Percentiles rank a stretch among this genome's conserved stretches.
These are phyloP conservation scores for Potamilus streckersoni DNA, from an alignment of 1,140 invertebrate genomes.

Conservation along the genomic window DNA sequence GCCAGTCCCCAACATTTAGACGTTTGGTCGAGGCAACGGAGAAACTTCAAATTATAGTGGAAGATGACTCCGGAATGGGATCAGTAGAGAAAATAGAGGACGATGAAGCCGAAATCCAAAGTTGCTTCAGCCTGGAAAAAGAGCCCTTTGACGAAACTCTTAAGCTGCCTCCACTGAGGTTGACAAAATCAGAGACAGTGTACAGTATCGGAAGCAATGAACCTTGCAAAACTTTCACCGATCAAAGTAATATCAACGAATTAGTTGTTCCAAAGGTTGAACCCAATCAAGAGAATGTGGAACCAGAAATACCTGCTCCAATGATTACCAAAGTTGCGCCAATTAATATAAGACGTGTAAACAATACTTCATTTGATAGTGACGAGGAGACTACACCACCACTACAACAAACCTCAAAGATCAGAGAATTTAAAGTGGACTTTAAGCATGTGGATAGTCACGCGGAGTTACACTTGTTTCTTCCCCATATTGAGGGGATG, in stretches of 20 bases:
- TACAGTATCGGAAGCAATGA: neutral
- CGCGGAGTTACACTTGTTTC: slow-evolving; percentile 44
- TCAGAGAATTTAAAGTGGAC: slow-evolving; percentile 39
- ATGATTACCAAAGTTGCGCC: neutral
- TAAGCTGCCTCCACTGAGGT: slow-evolving; percentile 4
- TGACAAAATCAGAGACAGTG: neutral
- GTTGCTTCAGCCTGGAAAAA: slow-evolving; percentile 14
- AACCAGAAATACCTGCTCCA: neutral
- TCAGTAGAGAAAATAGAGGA: neutral
- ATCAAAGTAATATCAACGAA: neutral
- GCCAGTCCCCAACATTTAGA: slow-evolving; percentile 44
- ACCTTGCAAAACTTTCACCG: neutral
- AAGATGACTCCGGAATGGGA: slow-evolving; percentile 10
- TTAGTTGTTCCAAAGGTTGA: neutral
- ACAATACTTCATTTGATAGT: slow-evolving; percentile 5
- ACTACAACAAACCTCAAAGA: neutral
- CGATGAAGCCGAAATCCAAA: slow-evolving; percentile 21
- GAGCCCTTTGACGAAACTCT: neutral
- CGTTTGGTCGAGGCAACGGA: slow-evolving; percentile 41
- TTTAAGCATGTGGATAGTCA: slow-evolving; percentile 39
- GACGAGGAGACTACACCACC: slow-evolving; percentile 7
- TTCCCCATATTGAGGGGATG: slow-evolving; percentile 38
- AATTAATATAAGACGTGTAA: slow-evolving; percentile 9
- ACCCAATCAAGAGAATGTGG: neutral
- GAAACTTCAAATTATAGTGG: slow-evolving; percentile 35